Evolutionary conservation across 2,113 vertebrate genomes (phyloP).

Genomic region (Heliornis fulica): DNA sequence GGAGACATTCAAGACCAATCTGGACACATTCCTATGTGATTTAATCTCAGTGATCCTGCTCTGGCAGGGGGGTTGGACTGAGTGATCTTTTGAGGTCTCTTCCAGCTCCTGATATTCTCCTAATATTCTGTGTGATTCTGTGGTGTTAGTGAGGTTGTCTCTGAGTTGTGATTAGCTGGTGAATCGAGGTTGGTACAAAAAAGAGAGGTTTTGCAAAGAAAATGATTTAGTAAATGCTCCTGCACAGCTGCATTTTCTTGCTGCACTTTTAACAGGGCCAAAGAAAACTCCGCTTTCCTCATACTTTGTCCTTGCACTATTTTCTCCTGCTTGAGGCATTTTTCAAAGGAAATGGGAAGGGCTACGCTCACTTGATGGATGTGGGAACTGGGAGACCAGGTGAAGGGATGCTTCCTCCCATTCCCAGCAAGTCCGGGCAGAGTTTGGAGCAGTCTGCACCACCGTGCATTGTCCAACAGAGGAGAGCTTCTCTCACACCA

Average conservation of each 20-base stretch:
- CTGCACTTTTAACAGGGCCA: neutral
- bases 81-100: too few relatives aligned
- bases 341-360: slow-evolving; percentile 12
- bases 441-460: neutral
- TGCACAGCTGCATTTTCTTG: neutral
- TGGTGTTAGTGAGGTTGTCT: too few relatives aligned
- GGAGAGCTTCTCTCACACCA: neutral
- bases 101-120: too few relatives aligned
- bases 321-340: slow-evolving; percentile 22
- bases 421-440: neutral
- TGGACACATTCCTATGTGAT: too few relatives aligned
- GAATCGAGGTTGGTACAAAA: neutral
- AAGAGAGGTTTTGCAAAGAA: neutral
- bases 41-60: too few relatives aligned
- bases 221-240: neutral
- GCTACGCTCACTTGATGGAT: neutral
- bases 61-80: too few relatives aligned
- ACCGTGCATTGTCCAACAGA: neutral
- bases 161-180: neutral
- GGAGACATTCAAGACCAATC: too few relatives aligned
- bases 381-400: slow-evolving; percentile 10
- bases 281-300: neutral
- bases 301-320: neutral
- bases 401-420: slow-evolving; percentile 1
- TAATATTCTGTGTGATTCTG: too few relatives aligned